phyloP scores from a whole-genome alignment of 2,113 vertebrate genomes.

The Clupea harengus region DNA sequence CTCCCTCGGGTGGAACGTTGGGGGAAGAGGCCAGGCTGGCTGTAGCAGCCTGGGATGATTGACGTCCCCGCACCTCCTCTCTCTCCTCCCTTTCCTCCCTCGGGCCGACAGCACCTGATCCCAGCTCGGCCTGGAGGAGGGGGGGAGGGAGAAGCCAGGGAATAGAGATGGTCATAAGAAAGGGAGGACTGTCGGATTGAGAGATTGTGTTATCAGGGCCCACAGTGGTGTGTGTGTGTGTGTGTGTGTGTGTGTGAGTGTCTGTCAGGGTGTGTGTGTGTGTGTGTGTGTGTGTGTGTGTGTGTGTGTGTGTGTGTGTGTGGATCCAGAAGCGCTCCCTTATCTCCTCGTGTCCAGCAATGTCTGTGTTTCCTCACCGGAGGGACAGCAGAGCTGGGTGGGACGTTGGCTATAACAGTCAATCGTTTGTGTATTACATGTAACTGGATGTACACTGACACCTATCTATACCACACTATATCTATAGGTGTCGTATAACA shows the following conservation, averaged over 20 bases:
- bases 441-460: too few species aligned
- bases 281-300: not conserved
- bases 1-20: not conserved
- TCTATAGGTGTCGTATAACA: too few species aligned
- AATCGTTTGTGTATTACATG: too few species aligned
- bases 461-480: too few species aligned
- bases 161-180: not conserved
- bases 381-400: not conserved
- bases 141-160: not conserved
- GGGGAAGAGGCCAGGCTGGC: not conserved
- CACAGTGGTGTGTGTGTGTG: not conserved
- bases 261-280: not conserved
- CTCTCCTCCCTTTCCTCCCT: not conserved
- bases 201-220: not conserved
- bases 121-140: too few species aligned
- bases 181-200: not conserved
- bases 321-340: not conserved
- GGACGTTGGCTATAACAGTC: not conserved
- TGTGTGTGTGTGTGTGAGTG: not conserved
- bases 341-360: not conserved
- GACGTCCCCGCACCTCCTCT: conserved; percentile 19
- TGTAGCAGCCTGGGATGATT: not conserved
- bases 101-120: not conserved
- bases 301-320: not conserved
- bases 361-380: not conserved